Conservation (phyloP, 2,888 invertebrate species). For the Flabesymbios commensalis region DNA sequence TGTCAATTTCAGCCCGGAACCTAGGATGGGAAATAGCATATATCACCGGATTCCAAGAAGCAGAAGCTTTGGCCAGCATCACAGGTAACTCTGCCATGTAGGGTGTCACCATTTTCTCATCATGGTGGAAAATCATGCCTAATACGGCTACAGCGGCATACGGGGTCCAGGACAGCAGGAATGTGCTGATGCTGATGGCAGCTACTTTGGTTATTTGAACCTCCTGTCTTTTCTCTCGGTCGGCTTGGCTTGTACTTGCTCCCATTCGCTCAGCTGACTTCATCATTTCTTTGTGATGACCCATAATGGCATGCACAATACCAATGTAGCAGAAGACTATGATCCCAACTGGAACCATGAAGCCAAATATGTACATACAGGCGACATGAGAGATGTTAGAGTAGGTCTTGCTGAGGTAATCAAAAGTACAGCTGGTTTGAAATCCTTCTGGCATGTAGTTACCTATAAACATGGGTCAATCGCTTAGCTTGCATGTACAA, state of each 20-base stretch:
- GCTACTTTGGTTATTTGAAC: constrained; percentile 70
- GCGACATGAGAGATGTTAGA: constrained; percentile 16
- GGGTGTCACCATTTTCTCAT: constrained; percentile 57
- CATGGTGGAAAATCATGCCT: constrained; percentile 44
- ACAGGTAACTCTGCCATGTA: constrained; percentile 64
- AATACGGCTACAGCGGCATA: constrained; percentile 75
- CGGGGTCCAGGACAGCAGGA: constrained; percentile 93
- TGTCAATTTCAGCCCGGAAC: constrained; percentile 61
- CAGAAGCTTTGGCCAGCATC: constrained; percentile 89
- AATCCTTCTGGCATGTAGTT: constrained; percentile 88
- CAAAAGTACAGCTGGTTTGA: constrained; percentile 90
- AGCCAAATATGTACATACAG: constrained; percentile 66
- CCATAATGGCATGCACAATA: constrained; percentile 73
- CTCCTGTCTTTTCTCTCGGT: constrained; percentile 41
- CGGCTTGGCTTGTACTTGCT: constrained; percentile 59
- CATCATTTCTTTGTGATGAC: constrained; percentile 64
- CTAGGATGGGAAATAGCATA: constrained; percentile 75
- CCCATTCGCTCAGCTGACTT: constrained; percentile 51
- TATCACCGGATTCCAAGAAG: constrained; percentile 85
- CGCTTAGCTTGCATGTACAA: no score
- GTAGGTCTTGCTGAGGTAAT: constrained; percentile 72
- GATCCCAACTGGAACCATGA: constrained; percentile 76
- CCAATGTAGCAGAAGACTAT: constrained; percentile 88
- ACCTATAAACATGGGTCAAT: no score
- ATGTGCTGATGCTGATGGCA: constrained; percentile 82